Evolutionary conservation across 2,113 vertebrate genomes (phyloP).

Genomic region (Noctilio leporinus): DNA sequence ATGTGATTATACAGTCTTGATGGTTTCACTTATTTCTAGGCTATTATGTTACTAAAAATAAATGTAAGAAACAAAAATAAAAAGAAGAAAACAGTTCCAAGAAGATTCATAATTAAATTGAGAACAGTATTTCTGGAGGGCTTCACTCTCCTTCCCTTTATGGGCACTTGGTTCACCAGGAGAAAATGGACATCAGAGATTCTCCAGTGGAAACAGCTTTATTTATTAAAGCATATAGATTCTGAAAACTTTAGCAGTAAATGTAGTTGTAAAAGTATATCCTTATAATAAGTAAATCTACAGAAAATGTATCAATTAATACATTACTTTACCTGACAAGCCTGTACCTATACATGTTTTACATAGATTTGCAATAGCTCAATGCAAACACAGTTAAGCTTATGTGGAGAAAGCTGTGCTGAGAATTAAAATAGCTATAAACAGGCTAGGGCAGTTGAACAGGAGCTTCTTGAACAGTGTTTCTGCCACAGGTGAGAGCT

Average conservation of each 20-base stretch:
- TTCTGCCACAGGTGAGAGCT: not conserved
- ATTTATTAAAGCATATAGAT: slow-evolving; percentile 71
- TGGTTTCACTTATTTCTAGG: not conserved
- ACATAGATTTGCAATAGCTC: slow-evolving; percentile 64
- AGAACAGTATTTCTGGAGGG: fast-evolving
- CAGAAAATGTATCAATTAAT: not conserved
- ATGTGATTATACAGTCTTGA: not conserved
- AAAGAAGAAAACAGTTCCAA: not conserved
- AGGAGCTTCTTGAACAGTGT: not conserved
- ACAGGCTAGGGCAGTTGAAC: not conserved
- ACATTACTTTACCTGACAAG: slow-evolving; percentile 25
- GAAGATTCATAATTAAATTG: not conserved
- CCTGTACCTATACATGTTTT: slow-evolving; percentile 32
- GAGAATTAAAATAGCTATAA: not conserved
- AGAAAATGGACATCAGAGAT: slow-evolving; percentile 3
- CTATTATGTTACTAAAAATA: not conserved
- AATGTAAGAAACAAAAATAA: not conserved
- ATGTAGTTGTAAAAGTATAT: not conserved
- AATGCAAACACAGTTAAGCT: not conserved
- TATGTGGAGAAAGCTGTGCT: not conserved
- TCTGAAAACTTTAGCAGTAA: slow-evolving; percentile 28
- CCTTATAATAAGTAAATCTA: not conserved
- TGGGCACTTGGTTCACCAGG: not conserved
- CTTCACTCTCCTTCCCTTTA: too few relatives aligned
- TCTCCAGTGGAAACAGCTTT: not conserved